Conservation (phyloP, 64 coral and sea anemone genomes). For the Dendrophyllia cribrosa region DNA sequence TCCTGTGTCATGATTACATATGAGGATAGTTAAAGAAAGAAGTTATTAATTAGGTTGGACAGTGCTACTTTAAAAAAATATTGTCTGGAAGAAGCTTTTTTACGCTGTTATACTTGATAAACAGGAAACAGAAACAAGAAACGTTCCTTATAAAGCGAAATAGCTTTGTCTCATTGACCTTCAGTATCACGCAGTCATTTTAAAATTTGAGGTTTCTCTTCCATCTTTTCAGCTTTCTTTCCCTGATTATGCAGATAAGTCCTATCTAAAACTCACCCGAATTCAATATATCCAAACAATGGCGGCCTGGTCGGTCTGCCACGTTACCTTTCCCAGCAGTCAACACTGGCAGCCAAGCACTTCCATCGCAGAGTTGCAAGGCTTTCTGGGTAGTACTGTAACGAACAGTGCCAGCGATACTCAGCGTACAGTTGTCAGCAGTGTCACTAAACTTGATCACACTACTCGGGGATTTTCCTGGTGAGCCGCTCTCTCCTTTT, state of each 20-base stretch:
- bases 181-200: no score
- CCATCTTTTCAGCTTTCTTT: background rate
- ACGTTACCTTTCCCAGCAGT: slow-evolving; percentile 42
- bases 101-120: no score
- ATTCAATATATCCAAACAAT: slow-evolving; percentile 75
- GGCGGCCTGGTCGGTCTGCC: slow-evolving; percentile 38
- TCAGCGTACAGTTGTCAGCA: slow-evolving; percentile 10
- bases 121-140: no score
- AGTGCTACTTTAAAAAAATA: no score
- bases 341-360: slow-evolving; percentile 49
- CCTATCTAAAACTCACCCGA: slow-evolving; percentile 22
- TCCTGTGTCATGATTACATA: no score
- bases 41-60: no score
- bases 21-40: no score
- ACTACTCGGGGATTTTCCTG: background rate
- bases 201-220: background rate
- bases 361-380: slow-evolving; percentile 79
- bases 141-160: no score
- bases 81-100: no score
- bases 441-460: slow-evolving; percentile 50
- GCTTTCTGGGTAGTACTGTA: slow-evolving; percentile 34
- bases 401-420: slow-evolving; percentile 56
- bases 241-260: background rate
- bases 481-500: slow-evolving; percentile 14
- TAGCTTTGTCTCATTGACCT: no score